Percentiles rank a stretch among this genome's conserved stretches.
phyloP scores from a whole-genome alignment of 2,888 invertebrate genomes.

The Subacronicta megacephala region DNA sequence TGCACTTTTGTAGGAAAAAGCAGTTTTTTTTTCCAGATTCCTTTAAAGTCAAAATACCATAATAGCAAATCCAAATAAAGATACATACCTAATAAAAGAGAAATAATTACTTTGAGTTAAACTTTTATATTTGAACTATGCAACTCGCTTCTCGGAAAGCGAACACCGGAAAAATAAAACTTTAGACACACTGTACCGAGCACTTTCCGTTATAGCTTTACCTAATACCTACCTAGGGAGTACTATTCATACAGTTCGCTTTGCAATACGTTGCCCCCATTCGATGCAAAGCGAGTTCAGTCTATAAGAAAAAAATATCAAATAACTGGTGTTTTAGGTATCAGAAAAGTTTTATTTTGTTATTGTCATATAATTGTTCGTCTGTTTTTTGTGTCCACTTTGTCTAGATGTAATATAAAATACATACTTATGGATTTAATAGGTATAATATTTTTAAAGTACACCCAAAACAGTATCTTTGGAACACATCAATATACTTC shows the following conservation, averaged over 20 bases:
- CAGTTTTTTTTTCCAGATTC: too few relatives aligned
- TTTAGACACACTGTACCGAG: constrained; percentile 24
- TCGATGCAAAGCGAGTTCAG: constrained; percentile 4
- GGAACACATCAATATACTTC: too few relatives aligned
- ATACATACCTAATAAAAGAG: neutral
- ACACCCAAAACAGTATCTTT: too few relatives aligned
- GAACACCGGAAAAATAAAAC: constrained; percentile 38
- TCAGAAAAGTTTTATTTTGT: too few relatives aligned
- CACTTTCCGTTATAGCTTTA: constrained; percentile 25
- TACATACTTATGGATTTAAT: too few relatives aligned
- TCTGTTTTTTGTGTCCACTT: too few relatives aligned
- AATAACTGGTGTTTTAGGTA: neutral
- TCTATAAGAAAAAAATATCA: neutral
- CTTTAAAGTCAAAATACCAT: too few relatives aligned
- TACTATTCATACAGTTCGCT: constrained; percentile 6
- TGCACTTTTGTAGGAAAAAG: too few relatives aligned
- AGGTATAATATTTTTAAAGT: too few relatives aligned
- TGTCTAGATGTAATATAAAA: too few relatives aligned
- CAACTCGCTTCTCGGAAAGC: constrained; percentile 32
- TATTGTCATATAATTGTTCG: too few relatives aligned
- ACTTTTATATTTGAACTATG: constrained; percentile 24
- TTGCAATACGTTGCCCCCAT: neutral
- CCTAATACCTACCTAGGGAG: too few relatives aligned
- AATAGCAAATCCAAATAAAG: neutral
- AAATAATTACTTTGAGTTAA: neutral